Conservation (phyloP, 1,140 invertebrate genomes). For the Eupristina koningsbergeri region DNA sequence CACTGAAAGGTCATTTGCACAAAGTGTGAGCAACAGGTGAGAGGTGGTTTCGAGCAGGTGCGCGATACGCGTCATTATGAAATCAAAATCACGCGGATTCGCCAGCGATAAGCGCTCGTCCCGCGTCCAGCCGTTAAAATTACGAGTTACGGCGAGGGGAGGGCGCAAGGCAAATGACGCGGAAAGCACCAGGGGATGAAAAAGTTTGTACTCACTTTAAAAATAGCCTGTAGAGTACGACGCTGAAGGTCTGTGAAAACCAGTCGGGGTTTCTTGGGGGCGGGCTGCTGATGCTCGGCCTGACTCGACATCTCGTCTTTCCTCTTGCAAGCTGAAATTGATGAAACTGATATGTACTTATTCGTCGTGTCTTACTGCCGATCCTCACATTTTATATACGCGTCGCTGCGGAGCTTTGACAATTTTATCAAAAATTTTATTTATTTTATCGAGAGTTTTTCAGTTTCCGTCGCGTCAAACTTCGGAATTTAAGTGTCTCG, state of each 20-base stretch:
- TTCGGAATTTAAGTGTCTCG: too few relatives aligned
- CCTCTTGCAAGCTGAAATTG: slow-evolving; percentile 91
- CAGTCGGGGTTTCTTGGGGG: slow-evolving; percentile 98
- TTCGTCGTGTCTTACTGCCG: slow-evolving; percentile 39
- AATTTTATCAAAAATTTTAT: too few relatives aligned
- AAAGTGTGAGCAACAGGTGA: slow-evolving; percentile 20
- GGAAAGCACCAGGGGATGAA: not conserved
- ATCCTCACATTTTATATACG: not conserved
- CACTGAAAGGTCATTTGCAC: not conserved
- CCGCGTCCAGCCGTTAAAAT: not conserved
- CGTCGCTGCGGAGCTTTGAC: not conserved
- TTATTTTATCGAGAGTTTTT: not conserved
- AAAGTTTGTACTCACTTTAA: slow-evolving; percentile 82
- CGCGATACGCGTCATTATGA: not conserved
- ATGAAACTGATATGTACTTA: slow-evolving; percentile 50
- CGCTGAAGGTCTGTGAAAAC: slow-evolving; percentile 99
- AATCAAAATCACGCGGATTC: not conserved
- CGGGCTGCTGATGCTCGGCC: slow-evolving; percentile 84
- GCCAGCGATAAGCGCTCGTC: not conserved
- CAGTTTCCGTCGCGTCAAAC: not conserved
- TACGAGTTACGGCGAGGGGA: too few relatives aligned
- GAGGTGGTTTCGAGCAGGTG: slow-evolving; percentile 1
- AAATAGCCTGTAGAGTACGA: slow-evolving; percentile 99
- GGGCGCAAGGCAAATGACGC: not conserved
- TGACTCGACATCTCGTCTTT: slow-evolving; percentile 93